Base-by-base conservation (phyloP, 2,888 invertebrate genomes). In the Lasius fuliginosus region DNA sequence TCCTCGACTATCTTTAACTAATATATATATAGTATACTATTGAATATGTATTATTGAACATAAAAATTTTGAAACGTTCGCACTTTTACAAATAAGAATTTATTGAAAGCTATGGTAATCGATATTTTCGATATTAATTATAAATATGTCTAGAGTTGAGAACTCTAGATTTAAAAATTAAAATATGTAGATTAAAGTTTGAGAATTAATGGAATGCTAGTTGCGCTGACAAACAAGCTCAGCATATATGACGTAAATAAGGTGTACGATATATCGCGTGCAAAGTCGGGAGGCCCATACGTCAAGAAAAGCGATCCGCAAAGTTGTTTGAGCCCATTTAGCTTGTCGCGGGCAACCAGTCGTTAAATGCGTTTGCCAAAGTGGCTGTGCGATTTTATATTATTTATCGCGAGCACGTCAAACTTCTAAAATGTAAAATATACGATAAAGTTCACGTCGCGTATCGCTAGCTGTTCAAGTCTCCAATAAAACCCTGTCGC, bases 221-320 rank as follows among this genome's bases (percentile, higher is more conserved):
- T 23, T 11, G 8, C 8, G 33, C 33, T 46, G 49, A 36, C 58
- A 60, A n/a, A 46, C 23, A 46, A 71, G 18, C 33, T 9, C 33
- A 33, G 60, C 15, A 27, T 18, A 27, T 18, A 11, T 8, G 27
- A 53, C 15, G 18, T 15, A 53, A 23, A 36, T 36, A 46, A 27
- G 8, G 18, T 11, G 18, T 36, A 75, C 46, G 42, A 75, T 74
- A 64, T 42, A 81, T 71, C 27, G 46, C 12, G 46, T 12, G 46
- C n/a, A 18, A 73, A 81, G 79, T 81, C 46, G 73, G 73, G 60
- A 81, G 73, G 73, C 79, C 79, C 73, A 81, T 79, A 60, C 18
- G 46, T 81, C 79, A 62, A 73, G 73, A 73, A 73, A 73, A 81
- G 73, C 27, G 79, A 46, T 73, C 46, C 30, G 73, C 49, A 62